phyloP scores from a whole-genome alignment of 30 jellyfish, hydroid and myxozoan genomes.

The Sanderia malayensis region DNA sequence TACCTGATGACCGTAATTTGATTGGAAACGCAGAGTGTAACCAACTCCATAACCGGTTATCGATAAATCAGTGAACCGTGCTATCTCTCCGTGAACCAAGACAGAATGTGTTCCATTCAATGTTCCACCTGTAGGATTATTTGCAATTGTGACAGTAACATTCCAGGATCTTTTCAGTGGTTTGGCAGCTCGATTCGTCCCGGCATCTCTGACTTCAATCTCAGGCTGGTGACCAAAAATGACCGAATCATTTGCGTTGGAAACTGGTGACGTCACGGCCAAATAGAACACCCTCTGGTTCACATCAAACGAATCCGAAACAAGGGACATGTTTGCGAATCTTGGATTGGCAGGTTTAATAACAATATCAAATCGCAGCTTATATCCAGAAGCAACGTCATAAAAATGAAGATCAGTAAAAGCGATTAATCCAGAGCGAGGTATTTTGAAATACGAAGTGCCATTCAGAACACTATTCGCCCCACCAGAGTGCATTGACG shows the following conservation, averaged over 20 bases:
- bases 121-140: conserved; percentile 42
- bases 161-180: conserved; percentile 67
- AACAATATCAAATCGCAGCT: conserved; percentile 40
- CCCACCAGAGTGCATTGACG: conserved; percentile 52
- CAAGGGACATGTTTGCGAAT: conserved; percentile 48
- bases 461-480: conserved; percentile 60
- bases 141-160: conserved; percentile 42
- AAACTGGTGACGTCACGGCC: conserved; percentile 49
- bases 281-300: conserved; percentile 62
- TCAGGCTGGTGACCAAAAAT: conserved; percentile 75
- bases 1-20: conserved; percentile 74
- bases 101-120: conserved; percentile 39
- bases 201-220: conserved; percentile 74
- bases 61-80: conserved; percentile 58
- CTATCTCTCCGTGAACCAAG: conserved; percentile 29
- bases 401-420: conserved; percentile 55
- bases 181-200: conserved; percentile 67
- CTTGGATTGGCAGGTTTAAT: conserved; percentile 50
- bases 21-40: conserved; percentile 38
- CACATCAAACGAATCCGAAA: conserved; percentile 66
- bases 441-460: conserved; percentile 41
- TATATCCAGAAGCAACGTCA: conserved; percentile 53
- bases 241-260: conserved; percentile 66
- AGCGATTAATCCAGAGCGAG: conserved; percentile 56
- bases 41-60: conserved; percentile 76